A percentile compares a stretch with the other conserved stretches of the same genome.
These are phyloP conservation scores for Sturnira hondurensis DNA, from an alignment of 2,113 vertebrate species.

Conservation along the genomic window DNA sequence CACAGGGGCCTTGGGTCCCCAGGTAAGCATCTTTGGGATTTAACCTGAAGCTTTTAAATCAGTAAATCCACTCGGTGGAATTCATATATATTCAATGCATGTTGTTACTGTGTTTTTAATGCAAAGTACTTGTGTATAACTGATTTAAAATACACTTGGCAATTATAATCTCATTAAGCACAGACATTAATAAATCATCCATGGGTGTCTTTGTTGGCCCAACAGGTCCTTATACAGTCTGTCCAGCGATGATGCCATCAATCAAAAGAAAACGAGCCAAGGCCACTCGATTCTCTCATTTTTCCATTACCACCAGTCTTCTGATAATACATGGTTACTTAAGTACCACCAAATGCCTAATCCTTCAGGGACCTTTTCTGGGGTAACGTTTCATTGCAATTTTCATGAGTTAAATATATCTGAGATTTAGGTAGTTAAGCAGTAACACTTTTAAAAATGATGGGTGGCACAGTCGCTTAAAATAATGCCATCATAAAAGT, in stretches of 20 bases:
- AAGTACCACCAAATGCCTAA: background rate
- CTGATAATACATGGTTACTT: background rate
- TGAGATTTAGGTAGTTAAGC: slow-evolving; percentile 5
- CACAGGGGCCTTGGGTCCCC: background rate
- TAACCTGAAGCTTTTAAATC: background rate
- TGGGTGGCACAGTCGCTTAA: background rate
- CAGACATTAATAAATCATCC: background rate
- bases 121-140: background rate
- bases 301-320: background rate
- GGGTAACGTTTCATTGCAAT: background rate
- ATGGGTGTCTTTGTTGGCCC: background rate
- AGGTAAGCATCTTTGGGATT: background rate
- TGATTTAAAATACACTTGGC: background rate
- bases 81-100: background rate
- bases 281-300: background rate
- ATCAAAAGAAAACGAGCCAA: background rate
- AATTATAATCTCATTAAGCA: background rate
- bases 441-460: background rate
- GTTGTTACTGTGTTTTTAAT: background rate
- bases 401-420: slow-evolving; percentile 23
- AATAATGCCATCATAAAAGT: background rate
- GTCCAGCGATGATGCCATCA: slow-evolving; percentile 7
- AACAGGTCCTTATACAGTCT: slow-evolving; percentile 34
- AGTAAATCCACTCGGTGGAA: background rate
- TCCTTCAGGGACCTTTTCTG: background rate